Evolutionary conservation across 1,140 invertebrate species (phyloP).

Genomic region (Trichonephila clavata): DNA sequence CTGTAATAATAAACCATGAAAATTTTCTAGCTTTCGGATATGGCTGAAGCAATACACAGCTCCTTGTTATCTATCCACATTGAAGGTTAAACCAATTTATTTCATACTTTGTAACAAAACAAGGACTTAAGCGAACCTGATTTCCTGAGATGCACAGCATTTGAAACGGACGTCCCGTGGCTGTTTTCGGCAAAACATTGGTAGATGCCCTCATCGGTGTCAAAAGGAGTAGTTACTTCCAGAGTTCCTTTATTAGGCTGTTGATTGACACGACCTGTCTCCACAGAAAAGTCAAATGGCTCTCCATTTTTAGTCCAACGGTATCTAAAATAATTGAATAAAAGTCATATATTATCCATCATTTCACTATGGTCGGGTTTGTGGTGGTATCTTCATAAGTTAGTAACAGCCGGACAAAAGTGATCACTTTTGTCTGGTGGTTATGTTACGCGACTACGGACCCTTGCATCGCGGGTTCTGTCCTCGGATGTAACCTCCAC

Average conservation of each 20-base stretch:
- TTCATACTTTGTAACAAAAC: neutral
- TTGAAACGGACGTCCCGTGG: conserved; percentile 95
- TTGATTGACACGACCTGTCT: conserved; percentile 95
- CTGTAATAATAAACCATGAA: too few relatives aligned
- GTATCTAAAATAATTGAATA: conserved; percentile 85
- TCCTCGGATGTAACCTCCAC: too few relatives aligned
- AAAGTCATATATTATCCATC: neutral
- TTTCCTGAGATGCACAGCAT: conserved; percentile 96
- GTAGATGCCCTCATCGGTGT: conserved; percentile 95
- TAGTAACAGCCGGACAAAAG: too few relatives aligned
- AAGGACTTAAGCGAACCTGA: conserved; percentile 82
- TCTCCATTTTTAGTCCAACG: conserved; percentile 98
- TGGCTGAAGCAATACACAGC: too few relatives aligned
- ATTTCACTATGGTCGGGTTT: neutral
- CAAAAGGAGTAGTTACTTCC: conserved; percentile 91
- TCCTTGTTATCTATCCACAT: neutral
- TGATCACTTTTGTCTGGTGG: too few relatives aligned
- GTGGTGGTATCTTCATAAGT: too few relatives aligned
- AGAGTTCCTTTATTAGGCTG: conserved; percentile 95
- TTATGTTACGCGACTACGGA: too few relatives aligned
- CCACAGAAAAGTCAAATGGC: conserved; percentile 91
- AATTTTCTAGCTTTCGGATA: too few relatives aligned
- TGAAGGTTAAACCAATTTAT: neutral
- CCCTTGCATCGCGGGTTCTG: too few relatives aligned
- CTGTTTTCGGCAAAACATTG: conserved; percentile 98